phyloP scores from a whole-genome alignment of 2,888 invertebrate genomes.

The Caenorhabditis doughertyi region DNA sequence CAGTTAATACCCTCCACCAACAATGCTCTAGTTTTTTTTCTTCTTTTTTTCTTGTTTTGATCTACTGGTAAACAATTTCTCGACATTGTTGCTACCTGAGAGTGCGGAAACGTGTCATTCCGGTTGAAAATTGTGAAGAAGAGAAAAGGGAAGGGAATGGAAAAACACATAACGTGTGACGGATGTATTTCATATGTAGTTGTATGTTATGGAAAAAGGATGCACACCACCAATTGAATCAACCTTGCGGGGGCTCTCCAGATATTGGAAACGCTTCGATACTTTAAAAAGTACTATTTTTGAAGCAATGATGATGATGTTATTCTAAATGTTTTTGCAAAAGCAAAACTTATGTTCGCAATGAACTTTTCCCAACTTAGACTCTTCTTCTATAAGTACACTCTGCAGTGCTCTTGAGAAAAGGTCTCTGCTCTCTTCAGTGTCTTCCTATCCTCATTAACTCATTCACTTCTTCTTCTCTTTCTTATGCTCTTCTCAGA shows the following conservation, averaged over 20 bases:
- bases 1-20: constrained; percentile 5
- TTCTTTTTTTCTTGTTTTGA: constrained; percentile 18
- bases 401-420: constrained; percentile 13
- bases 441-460: constrained; percentile 42
- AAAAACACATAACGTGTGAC: constrained; percentile 44
- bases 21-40: too few species aligned
- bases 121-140: constrained; percentile 20
- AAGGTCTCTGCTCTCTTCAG: constrained; percentile 10
- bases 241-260: constrained; percentile 32
- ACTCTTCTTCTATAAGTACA: constrained; percentile 14
- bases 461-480: constrained; percentile 31
- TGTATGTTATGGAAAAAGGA: constrained; percentile 49
- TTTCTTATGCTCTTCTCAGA: constrained; percentile 18
- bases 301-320: constrained; percentile 15
- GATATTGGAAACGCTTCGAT: constrained; percentile 22
- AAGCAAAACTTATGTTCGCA: neutral
- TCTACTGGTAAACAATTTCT: constrained; percentile 12
- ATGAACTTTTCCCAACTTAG: constrained; percentile 15
- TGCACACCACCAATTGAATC: constrained; percentile 56
- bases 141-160: constrained; percentile 9
- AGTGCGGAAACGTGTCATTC: constrained; percentile 57
- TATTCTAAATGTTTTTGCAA: constrained; percentile 5
- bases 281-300: constrained; percentile 10
- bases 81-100: constrained; percentile 30
- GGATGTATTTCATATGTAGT: constrained; percentile 37